Evolutionary conservation across 1,140 invertebrate genomes (phyloP).

Genomic region (Platyura marginata): DNA sequence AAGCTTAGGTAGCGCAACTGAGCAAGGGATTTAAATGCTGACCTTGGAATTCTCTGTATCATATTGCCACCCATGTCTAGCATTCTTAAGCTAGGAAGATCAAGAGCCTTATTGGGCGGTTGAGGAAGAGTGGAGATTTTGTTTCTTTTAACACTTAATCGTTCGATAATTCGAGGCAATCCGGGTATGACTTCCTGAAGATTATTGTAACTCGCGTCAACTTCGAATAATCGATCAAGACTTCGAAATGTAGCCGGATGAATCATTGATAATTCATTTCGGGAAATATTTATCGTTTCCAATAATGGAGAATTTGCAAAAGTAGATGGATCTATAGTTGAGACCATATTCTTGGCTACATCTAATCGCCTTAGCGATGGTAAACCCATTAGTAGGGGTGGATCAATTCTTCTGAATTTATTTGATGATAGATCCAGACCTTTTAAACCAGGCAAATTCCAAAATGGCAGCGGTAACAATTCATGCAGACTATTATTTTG

Average conservation of each 20-base stretch:
- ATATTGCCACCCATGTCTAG: slow-evolving; percentile 61
- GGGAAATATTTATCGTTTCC: slow-evolving; percentile 59
- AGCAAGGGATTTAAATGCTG: slow-evolving; percentile 42
- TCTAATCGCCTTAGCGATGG: slow-evolving; percentile 58
- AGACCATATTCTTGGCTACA: slow-evolving; percentile 57
- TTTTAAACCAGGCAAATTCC: slow-evolving; percentile 64
- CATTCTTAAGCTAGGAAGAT: slow-evolving; percentile 45
- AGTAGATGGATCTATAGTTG: slow-evolving; percentile 45
- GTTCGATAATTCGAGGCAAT: slow-evolving; percentile 54
- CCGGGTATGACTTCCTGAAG: slow-evolving; percentile 49
- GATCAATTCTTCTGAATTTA: slow-evolving; percentile 48
- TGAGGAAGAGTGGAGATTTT: slow-evolving; percentile 44
- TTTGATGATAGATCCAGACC: slow-evolving; percentile 65
- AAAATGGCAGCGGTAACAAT: slow-evolving; percentile 43
- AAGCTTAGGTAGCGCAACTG: slow-evolving; percentile 54
- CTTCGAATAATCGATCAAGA: slow-evolving; percentile 50
- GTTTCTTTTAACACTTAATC: slow-evolving; percentile 55
- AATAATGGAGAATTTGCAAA: slow-evolving; percentile 51
- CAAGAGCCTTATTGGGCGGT: slow-evolving; percentile 40
- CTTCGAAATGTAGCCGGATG: slow-evolving; percentile 57
- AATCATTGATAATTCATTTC: slow-evolving; percentile 43
- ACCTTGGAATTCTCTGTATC: slow-evolving; percentile 45
- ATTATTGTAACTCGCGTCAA: slow-evolving; percentile 60
- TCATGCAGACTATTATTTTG: slow-evolving; percentile 58
- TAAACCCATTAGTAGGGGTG: slow-evolving; percentile 48